Evolutionary conservation across 2,888 invertebrate genomes (phyloP).

Genomic region (Platypus cylindrus): DNA sequence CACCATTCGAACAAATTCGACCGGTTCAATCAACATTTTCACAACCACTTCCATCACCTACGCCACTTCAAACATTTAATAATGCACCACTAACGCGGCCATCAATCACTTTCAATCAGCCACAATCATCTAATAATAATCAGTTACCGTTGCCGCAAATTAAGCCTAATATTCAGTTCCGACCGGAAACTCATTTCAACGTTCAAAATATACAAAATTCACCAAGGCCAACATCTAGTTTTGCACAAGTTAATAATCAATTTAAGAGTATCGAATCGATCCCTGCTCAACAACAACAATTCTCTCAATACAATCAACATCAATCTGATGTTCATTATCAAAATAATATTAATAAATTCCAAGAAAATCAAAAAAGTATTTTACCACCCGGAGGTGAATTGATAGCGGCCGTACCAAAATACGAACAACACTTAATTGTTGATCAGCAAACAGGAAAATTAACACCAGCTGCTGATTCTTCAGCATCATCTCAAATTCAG

Average conservation of each 20-base stretch:
- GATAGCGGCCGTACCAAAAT: conserved; percentile 63
- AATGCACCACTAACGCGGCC: conserved; percentile 4
- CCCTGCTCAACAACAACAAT: conserved; percentile 17
- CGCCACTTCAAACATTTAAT: conserved; percentile 20
- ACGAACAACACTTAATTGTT: conserved; percentile 62
- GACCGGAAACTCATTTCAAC: conserved; percentile 40
- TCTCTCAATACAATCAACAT: conserved; percentile 21
- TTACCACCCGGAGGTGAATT: conserved; percentile 59
- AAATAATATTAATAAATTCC: conserved; percentile 21
- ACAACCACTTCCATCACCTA: conserved; percentile 17
- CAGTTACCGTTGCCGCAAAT: conserved; percentile 24
- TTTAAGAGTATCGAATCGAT: conserved; percentile 13
- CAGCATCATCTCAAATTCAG: not conserved
- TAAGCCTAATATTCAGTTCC: conserved; percentile 23
- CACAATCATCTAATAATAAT: conserved; percentile 16
- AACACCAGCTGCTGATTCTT: conserved; percentile 15
- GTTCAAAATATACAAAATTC: conserved; percentile 23
- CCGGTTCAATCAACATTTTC: conserved; percentile 10
- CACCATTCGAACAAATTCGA: conserved; percentile 13
- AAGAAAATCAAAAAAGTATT: conserved; percentile 30
- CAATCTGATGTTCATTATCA: conserved; percentile 17
- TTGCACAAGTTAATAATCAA: conserved; percentile 15
- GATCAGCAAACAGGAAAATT: conserved; percentile 20
- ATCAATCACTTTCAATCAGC: conserved; percentile 23
- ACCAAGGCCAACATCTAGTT: conserved; percentile 8